These are phyloP conservation scores for Recurvirostra avosetta DNA, from an alignment of 2,113 vertebrate species.

Conservation along the genomic window DNA sequence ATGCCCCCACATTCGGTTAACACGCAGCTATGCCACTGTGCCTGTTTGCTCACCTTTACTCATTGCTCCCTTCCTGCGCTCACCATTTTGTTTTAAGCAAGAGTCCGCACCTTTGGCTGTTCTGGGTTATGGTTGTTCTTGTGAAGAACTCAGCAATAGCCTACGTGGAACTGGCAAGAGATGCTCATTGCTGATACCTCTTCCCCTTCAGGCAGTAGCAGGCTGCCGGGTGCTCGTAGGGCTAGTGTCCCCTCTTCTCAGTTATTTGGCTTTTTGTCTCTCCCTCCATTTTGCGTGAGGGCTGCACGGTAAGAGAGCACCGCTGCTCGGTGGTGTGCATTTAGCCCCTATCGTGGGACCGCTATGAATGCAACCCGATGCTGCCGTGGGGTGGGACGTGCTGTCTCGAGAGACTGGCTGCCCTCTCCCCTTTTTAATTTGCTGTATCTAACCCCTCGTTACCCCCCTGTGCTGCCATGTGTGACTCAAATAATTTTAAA, in stretches of 20 bases:
- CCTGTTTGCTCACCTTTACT: conserved; percentile 44
- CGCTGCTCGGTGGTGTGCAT: neutral
- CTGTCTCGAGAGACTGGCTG: neutral
- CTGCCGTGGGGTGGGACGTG: neutral
- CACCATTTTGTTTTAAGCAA: conserved; percentile 31
- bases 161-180: conserved; percentile 54
- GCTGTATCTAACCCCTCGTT: neutral
- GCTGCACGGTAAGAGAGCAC: neutral
- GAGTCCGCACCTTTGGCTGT: conserved; percentile 18
- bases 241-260: neutral
- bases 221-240: neutral
- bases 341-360: neutral
- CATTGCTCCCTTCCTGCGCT: conserved; percentile 30
- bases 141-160: conserved; percentile 70
- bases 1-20: conserved; percentile 53
- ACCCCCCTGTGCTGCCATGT: neutral
- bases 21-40: conserved; percentile 20
- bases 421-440: neutral
- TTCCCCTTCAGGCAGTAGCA: neutral
- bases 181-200: neutral
- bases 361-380: neutral
- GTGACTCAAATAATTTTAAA: neutral
- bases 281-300: fast-evolving
- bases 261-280: neutral
- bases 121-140: conserved; percentile 6